These are phyloP conservation scores for Steinernema carpocapsae DNA, from an alignment of 2,888 invertebrate genomes.

Conservation along the genomic window DNA sequence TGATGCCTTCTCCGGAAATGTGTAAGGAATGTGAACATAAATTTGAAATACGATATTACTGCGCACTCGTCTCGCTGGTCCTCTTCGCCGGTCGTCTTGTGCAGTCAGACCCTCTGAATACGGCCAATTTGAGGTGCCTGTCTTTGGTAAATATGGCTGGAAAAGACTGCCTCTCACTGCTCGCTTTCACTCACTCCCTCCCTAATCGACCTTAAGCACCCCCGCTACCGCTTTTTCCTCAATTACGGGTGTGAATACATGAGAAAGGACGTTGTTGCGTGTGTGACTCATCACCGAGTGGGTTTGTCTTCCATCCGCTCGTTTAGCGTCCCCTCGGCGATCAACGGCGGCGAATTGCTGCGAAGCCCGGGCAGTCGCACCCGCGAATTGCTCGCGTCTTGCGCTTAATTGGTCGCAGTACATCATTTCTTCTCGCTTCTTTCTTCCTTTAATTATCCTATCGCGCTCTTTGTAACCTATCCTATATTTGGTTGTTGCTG, in stretches of 20 bases:
- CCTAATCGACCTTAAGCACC: background rate
- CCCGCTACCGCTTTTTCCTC: too few species aligned
- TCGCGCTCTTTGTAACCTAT: conserved; percentile 12
- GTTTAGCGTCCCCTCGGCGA: background rate
- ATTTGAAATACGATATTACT: conserved; percentile 29
- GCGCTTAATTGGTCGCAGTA: conserved; percentile 35
- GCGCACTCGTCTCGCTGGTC: conserved; percentile 5
- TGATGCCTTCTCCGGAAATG: conserved; percentile 3
- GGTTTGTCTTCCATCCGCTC: background rate
- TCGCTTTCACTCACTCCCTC: too few species aligned
- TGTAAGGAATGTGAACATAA: conserved; percentile 25
- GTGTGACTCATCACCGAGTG: conserved; percentile 13
- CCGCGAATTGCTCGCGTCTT: conserved; percentile 27
- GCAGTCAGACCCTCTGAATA: background rate
- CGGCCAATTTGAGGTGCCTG: background rate
- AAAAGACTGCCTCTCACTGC: background rate
- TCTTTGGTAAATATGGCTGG: background rate
- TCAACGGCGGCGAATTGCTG: conserved; percentile 4
- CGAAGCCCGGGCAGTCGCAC: background rate
- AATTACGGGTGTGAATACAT: conserved; percentile 5
- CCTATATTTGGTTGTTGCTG: background rate
- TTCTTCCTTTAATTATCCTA: too few species aligned
- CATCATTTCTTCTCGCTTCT: conserved; percentile 11
- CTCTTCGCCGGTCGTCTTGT: background rate
- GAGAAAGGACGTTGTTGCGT: conserved; percentile 13